phyloP scores from a whole-genome alignment of 37 sponge, comb jelly and placozoan species.

The Eunapius fragilis region DNA sequence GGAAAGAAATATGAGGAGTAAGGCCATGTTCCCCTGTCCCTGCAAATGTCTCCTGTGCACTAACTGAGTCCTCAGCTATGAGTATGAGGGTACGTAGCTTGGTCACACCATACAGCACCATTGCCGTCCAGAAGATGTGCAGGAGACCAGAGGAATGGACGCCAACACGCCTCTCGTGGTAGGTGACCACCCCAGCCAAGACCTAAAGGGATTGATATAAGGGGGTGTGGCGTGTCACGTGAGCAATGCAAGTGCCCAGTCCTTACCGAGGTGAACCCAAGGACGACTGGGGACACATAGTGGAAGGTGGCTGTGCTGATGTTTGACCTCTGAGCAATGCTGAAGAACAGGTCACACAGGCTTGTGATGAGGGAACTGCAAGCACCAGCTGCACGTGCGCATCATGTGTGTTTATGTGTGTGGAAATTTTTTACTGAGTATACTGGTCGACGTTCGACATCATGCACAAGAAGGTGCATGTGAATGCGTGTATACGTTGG shows the following conservation, averaged over 20 bases:
- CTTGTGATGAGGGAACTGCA: constrained; percentile 30
- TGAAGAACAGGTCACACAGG: constrained; percentile 54
- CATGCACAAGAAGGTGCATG: neutral
- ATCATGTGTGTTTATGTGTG: too few species aligned
- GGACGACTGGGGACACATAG: constrained; percentile 58
- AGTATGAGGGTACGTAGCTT: constrained; percentile 62
- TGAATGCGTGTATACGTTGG: neutral
- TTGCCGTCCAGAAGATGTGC: constrained; percentile 73
- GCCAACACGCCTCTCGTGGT: constrained; percentile 42
- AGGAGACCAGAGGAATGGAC: constrained; percentile 64
- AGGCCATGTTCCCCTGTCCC: neutral
- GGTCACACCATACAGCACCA: constrained; percentile 59
- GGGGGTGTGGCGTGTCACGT: neutral
- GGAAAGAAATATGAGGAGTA: neutral
- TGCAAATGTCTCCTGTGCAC: neutral
- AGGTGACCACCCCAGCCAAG: constrained; percentile 43
- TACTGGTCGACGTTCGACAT: too few species aligned
- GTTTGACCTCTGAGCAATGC: constrained; percentile 24
- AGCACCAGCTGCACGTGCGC: constrained; percentile 36
- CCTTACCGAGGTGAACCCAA: constrained; percentile 18
- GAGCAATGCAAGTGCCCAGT: neutral
- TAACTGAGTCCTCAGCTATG: constrained; percentile 39
- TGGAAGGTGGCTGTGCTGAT: constrained; percentile 32
- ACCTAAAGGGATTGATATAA: constrained; percentile 3
- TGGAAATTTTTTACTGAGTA: neutral